Conservation (phyloP, 2,113 vertebrate species). For the Gorsachius goisagi region DNA sequence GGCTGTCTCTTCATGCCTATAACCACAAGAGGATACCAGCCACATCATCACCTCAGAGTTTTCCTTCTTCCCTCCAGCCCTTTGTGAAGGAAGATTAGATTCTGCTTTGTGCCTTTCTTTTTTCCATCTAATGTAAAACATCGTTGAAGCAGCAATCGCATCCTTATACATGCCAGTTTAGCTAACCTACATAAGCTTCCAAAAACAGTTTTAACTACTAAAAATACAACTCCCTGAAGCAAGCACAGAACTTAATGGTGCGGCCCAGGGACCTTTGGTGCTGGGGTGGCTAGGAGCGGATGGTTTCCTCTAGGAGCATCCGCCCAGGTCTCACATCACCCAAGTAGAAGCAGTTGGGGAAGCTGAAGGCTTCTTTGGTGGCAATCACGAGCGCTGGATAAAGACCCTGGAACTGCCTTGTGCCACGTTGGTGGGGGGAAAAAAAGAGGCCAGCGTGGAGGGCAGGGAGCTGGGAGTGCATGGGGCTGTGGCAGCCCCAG, state of each 20-base stretch:
- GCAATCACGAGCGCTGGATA: accelerated
- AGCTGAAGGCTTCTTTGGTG: background rate
- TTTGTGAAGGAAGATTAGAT: background rate
- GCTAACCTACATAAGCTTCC: background rate
- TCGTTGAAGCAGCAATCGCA: background rate
- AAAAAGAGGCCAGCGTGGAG: too few species aligned
- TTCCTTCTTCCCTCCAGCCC: background rate
- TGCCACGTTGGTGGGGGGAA: too few species aligned
- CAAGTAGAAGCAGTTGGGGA: accelerated
- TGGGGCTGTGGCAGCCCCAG: background rate
- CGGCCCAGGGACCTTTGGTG: accelerated
- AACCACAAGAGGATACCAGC: background rate
- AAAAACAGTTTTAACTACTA: accelerated
- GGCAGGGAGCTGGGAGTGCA: too few species aligned
- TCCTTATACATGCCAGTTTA: accelerated
- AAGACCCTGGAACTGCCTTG: accelerated
- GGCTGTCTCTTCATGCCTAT: background rate
- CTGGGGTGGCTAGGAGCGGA: accelerated
- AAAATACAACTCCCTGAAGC: accelerated
- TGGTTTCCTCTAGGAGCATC: accelerated
- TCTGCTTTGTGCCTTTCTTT: background rate
- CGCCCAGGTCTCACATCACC: accelerated
- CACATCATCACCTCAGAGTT: background rate
- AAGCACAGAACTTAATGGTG: accelerated
- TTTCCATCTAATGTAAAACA: accelerated